These are phyloP conservation scores for Chrysocyon brachyurus DNA, from an alignment of 2,797 vertebrate genomes.

Conservation along the genomic window DNA sequence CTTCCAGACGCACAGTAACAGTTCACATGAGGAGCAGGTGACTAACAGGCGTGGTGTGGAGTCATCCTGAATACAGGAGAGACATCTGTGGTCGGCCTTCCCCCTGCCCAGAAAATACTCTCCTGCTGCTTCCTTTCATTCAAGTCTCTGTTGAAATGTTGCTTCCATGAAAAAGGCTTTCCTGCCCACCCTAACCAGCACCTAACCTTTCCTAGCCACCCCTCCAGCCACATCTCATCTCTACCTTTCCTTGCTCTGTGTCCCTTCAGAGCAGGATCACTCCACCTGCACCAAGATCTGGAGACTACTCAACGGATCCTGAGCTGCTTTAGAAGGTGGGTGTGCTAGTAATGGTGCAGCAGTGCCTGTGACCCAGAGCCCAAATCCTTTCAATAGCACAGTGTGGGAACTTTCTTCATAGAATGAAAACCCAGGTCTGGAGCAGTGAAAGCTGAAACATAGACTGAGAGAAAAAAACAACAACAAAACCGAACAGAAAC, in stretches of 20 bases:
- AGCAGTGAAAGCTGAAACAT: not conserved
- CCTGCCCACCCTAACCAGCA: not conserved
- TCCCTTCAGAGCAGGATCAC: accelerated
- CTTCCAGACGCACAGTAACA: not conserved
- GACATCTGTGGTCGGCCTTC: too few relatives aligned
- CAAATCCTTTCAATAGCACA: not conserved
- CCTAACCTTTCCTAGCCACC: too few relatives aligned
- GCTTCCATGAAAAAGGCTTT: not conserved
- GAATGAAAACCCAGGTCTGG: not conserved
- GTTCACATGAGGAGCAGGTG: too few relatives aligned
- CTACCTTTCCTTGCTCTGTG: not conserved
- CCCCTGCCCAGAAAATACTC: not conserved
- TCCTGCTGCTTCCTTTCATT: not conserved
- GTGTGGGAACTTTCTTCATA: not conserved
- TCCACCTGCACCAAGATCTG: not conserved
- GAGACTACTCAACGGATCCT: accelerated
- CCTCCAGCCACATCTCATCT: too few relatives aligned
- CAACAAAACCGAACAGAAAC: not conserved
- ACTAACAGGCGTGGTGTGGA: too few relatives aligned
- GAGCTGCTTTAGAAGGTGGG: not conserved
- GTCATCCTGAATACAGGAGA: accelerated
- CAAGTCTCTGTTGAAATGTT: not conserved
- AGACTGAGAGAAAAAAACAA: accelerated
- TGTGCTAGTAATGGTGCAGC: accelerated
- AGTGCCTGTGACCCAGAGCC: not conserved